These are phyloP conservation scores for Stenichneumon culpator DNA, from an alignment of 2,888 invertebrate species.

Conservation along the genomic window DNA sequence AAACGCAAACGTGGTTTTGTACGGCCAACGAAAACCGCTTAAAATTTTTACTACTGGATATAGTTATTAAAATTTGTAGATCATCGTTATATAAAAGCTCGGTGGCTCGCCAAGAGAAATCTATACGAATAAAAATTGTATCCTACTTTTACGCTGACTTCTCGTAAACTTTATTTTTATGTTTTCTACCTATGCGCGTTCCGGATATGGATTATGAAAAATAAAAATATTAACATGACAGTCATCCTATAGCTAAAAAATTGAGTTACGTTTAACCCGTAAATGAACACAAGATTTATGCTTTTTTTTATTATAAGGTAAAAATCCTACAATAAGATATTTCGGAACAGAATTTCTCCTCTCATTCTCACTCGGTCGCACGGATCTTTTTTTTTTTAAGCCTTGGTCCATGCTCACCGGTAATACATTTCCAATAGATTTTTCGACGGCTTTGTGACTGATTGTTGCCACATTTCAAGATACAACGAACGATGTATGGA, in stretches of 20 bases:
- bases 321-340: slow-evolving; percentile 78
- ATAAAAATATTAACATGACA: background rate
- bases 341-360: slow-evolving; percentile 36
- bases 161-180: background rate
- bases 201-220: background rate
- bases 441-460: slow-evolving; percentile 53
- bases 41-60: slow-evolving; percentile 56
- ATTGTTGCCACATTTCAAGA: slow-evolving; percentile 42
- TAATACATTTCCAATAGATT: slow-evolving; percentile 47
- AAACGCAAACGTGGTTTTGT: slow-evolving; percentile 88
- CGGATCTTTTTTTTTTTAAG: slow-evolving; percentile 42
- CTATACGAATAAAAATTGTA: slow-evolving; percentile 47
- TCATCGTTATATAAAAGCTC: slow-evolving; percentile 19
- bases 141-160: slow-evolving; percentile 28
- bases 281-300: slow-evolving; percentile 57
- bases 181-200: background rate
- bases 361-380: slow-evolving; percentile 45
- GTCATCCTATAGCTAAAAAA: background rate
- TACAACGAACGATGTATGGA: slow-evolving; percentile 57
- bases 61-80: slow-evolving; percentile 39
- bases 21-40: slow-evolving; percentile 87
- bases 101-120: slow-evolving; percentile 18
- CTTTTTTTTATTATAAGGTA: slow-evolving; percentile 77
- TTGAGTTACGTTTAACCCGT: slow-evolving; percentile 49
- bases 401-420: slow-evolving; percentile 45